A percentile compares a stretch with the other conserved stretches of the same genome.
Conservation (phyloP, 2,797 vertebrate genomes). For the Chanos chanos region DNA sequence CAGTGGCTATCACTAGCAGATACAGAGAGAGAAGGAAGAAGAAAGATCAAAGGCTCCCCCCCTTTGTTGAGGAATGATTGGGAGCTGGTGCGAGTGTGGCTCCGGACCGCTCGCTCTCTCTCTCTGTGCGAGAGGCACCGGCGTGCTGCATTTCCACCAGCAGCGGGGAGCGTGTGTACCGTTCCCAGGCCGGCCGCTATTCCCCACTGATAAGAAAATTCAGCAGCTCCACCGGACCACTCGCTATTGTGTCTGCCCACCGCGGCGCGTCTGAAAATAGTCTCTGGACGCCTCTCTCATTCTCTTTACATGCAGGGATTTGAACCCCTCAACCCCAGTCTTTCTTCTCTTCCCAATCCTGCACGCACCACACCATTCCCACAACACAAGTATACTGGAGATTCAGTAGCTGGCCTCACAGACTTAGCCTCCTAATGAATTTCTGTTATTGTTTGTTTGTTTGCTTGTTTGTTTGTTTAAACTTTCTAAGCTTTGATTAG, state of each 20-base stretch:
- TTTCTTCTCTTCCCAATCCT: no score
- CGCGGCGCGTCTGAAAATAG: constrained; percentile 26
- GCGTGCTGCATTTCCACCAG: constrained; percentile 50
- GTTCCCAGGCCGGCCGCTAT: constrained; percentile 47
- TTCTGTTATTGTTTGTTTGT: background rate
- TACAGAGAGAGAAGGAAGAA: constrained; percentile 10
- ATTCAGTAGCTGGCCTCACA: background rate
- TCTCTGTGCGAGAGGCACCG: constrained; percentile 15
- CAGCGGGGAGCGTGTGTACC: constrained; percentile 58
- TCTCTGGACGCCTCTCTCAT: constrained; percentile 28
- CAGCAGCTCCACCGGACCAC: constrained; percentile 43
- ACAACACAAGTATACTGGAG: no score
- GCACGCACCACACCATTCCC: no score
- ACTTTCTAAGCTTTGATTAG: no score
- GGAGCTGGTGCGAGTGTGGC: constrained; percentile 39
- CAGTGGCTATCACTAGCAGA: constrained; percentile 26
- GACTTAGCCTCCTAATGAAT: background rate
- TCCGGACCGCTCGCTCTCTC: constrained; percentile 11
- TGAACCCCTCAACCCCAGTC: no score
- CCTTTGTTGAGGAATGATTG: constrained; percentile 68
- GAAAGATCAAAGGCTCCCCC: constrained; percentile 50
- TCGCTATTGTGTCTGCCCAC: constrained; percentile 50
- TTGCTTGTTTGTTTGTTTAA: background rate
- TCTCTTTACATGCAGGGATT: constrained; percentile 14
- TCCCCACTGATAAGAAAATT: constrained; percentile 58